Evolutionary conservation across 2,113 vertebrate genomes (phyloP).

Genomic region (Tursiops truncatus): DNA sequence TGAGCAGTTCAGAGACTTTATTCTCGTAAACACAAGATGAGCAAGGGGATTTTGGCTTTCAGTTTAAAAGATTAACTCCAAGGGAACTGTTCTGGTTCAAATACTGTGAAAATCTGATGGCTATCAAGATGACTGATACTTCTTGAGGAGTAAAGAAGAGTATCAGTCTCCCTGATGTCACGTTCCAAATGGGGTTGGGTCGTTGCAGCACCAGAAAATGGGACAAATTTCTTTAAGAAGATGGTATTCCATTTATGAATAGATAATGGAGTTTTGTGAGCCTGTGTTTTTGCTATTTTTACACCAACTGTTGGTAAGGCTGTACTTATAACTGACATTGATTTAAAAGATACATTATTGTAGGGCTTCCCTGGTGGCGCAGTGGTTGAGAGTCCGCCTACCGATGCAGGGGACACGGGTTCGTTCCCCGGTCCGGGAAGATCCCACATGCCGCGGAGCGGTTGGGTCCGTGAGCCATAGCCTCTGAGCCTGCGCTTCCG

Average conservation of each 20-base stretch:
- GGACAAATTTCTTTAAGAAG: background rate
- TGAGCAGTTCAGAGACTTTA: conserved; percentile 43
- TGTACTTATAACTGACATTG: background rate
- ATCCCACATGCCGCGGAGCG: too few species aligned
- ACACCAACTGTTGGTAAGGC: background rate
- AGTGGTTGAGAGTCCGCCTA: too few species aligned
- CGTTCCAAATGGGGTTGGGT: background rate
- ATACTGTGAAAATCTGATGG: conserved; percentile 46
- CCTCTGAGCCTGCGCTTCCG: too few species aligned
- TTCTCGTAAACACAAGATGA: background rate
- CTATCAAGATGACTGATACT: conserved; percentile 1
- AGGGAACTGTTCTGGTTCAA: conserved; percentile 28
- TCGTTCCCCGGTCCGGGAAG: too few species aligned
- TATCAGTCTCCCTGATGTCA: background rate
- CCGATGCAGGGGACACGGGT: too few species aligned
- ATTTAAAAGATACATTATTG: background rate
- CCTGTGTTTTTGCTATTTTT: background rate
- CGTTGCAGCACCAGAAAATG: background rate
- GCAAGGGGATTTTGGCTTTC: conserved; percentile 51
- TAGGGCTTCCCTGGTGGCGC: too few species aligned
- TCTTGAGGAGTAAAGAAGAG: background rate
- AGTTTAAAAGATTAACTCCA: conserved; percentile 67
- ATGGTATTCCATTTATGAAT: background rate
- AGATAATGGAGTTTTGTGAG: background rate
- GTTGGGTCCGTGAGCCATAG: too few species aligned